These are phyloP conservation scores for Rhamnusium bicolor DNA, from an alignment of 2,888 invertebrate species.

Conservation along the genomic window DNA sequence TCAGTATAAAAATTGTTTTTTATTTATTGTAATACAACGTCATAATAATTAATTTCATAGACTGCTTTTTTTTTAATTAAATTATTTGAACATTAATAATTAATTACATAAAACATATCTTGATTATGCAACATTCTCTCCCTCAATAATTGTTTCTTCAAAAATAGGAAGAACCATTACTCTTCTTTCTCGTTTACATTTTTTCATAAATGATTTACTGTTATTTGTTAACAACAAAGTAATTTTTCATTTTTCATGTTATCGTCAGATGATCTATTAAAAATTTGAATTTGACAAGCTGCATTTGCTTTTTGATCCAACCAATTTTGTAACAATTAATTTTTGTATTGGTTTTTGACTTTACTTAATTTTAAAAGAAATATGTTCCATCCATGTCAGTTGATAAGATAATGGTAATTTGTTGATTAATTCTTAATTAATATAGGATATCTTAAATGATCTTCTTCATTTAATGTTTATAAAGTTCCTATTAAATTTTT, in stretches of 20 bases:
- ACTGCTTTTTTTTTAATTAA: no score
- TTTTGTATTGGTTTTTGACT: neutral
- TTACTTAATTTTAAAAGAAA: neutral
- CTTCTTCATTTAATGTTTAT: neutral
- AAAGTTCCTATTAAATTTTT: neutral
- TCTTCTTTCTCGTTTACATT: no score
- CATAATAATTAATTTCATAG: no score
- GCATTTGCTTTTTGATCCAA: constrained; percentile 12
- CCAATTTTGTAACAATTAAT: constrained; percentile 8
- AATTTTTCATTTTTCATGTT: no score
- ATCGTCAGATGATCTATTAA: no score
- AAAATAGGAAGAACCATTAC: no score
- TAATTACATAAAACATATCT: no score
- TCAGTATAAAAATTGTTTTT: no score
- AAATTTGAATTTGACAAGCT: constrained; percentile 1
- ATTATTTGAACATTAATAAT: no score
- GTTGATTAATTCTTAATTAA: neutral
- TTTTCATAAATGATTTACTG: neutral
- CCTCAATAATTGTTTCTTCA: no score
- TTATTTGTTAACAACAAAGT: neutral
- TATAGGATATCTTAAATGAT: neutral
- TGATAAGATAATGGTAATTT: neutral
- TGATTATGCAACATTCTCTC: no score
- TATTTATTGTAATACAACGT: no score
- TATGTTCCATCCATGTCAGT: neutral